Percentiles rank a stretch among this genome's conserved stretches.
phyloP scores from a whole-genome alignment of 1,140 invertebrate genomes.

The Elysia chlorotica region DNA sequence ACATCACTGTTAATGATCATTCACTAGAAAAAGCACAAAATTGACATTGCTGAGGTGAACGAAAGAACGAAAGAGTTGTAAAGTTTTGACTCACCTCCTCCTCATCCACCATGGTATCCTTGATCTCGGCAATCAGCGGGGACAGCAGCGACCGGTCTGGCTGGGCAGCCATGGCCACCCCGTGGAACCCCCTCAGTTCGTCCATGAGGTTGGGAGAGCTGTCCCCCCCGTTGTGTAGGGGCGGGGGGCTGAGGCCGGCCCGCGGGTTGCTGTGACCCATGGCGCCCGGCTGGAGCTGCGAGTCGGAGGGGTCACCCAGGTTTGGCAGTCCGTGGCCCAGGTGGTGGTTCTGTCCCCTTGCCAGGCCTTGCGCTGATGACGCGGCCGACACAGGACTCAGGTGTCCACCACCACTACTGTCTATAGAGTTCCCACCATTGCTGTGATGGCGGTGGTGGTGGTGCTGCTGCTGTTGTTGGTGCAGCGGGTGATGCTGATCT shows the following conservation, averaged over 20 bases:
- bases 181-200: slow-evolving; percentile 15
- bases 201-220: slow-evolving; percentile 28
- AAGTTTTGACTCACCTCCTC: slow-evolving; percentile 35
- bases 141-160: slow-evolving; percentile 38
- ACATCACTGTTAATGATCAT: not conserved
- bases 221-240: no score
- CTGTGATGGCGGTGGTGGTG: not conserved
- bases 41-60: not conserved
- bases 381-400: no score
- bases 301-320: no score
- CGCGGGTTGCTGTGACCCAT: no score
- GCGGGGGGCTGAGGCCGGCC: no score
- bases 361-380: no score
- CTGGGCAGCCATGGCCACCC: not conserved
- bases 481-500: not conserved
- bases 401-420: no score
- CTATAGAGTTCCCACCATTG: no score
- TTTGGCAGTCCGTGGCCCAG: no score
- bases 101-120: slow-evolving; percentile 53
- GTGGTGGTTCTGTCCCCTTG: no score
- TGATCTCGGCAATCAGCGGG: slow-evolving; percentile 52
- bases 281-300: no score
- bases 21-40: not conserved
- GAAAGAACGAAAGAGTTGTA: not conserved
- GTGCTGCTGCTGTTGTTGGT: slow-evolving; percentile 4